Evolutionary conservation across 2,797 vertebrate species (phyloP).

Genomic region (Alauda arvensis): DNA sequence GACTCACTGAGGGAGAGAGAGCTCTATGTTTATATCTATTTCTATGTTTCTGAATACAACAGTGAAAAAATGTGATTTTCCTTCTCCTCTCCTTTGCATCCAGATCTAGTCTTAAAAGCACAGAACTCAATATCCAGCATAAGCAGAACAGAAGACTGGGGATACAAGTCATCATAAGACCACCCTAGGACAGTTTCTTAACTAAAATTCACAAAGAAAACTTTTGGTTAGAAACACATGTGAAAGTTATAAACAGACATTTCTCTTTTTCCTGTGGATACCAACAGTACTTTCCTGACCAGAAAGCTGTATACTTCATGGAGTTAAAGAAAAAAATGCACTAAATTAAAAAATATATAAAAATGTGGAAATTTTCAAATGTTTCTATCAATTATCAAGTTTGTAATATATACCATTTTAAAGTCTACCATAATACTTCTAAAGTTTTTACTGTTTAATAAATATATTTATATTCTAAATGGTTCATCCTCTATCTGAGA

Average conservation of each 20-base stretch:
- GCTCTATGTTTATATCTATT: neutral
- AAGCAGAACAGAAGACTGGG: neutral
- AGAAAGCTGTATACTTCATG: neutral
- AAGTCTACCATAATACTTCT: neutral
- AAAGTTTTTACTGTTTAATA: neutral
- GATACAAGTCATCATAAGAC: neutral
- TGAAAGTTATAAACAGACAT: neutral
- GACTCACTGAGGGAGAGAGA: fast-evolving
- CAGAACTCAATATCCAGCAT: neutral
- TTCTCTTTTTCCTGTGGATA: neutral
- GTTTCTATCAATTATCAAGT: neutral
- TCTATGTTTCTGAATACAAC: neutral
- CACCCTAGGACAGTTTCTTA: neutral
- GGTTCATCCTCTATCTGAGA: neutral
- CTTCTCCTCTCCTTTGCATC: fast-evolving
- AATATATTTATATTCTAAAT: neutral
- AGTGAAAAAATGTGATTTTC: neutral
- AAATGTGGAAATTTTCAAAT: neutral
- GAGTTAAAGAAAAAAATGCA: neutral
- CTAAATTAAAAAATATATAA: neutral
- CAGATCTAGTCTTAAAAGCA: neutral
- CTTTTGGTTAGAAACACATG: neutral
- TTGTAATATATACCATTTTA: neutral
- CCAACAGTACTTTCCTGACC: neutral
- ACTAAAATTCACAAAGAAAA: neutral